Evolutionary conservation across 2,797 vertebrate genomes (phyloP).

Genomic region (Cossypha niveicapilla): DNA sequence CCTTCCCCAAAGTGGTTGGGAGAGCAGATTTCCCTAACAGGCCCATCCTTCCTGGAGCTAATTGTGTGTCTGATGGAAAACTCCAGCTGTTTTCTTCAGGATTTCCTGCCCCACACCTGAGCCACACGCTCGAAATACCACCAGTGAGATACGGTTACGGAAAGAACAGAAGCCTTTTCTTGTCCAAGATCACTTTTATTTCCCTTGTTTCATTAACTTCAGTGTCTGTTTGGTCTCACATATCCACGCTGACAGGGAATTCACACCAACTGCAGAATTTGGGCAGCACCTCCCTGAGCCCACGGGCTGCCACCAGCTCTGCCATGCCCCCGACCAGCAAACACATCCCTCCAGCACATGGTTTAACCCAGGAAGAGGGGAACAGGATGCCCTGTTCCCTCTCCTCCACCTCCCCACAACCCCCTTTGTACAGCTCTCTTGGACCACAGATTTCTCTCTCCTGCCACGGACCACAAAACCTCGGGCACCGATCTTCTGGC

Average conservation of each 20-base stretch:
- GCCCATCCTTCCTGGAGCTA: neutral
- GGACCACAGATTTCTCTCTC: neutral
- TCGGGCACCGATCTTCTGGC: neutral
- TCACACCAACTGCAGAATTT: conserved; percentile 36
- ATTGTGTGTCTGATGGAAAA: neutral
- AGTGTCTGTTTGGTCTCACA: conserved; percentile 66
- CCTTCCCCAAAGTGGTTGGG: neutral
- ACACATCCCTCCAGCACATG: neutral
- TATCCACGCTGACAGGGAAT: conserved; percentile 56
- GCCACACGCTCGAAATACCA: neutral
- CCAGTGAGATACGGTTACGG: neutral
- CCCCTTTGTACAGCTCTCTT: neutral
- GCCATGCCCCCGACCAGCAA: neutral
- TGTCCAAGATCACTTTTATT: conserved; percentile 79
- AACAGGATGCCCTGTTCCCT: neutral
- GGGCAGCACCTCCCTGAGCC: neutral
- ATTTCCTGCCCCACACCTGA: neutral
- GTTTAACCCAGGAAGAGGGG: neutral
- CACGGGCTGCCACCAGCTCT: neutral
- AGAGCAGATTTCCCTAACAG: neutral
- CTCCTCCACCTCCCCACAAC: neutral
- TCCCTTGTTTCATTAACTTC: conserved; percentile 68
- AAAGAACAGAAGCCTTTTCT: conserved; percentile 71
- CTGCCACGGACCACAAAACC: neutral
- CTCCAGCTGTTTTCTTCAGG: neutral